Evolutionary conservation across 2,113 vertebrate genomes (phyloP).

Genomic region (Cephalopholis sonnerati): DNA sequence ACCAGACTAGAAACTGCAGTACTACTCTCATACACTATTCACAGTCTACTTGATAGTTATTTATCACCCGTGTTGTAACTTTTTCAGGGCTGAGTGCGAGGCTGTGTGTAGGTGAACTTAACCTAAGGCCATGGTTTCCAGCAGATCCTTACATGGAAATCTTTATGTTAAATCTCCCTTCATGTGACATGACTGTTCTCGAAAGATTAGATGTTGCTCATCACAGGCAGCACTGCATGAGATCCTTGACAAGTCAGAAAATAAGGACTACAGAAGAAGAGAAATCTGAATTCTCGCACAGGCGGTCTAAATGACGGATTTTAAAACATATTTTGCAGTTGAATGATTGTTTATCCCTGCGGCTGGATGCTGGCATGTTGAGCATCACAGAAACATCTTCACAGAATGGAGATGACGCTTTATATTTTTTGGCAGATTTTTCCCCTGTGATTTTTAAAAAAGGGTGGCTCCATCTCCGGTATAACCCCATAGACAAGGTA

Average conservation of each 20-base stretch:
- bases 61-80: neutral
- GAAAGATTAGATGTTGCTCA: neutral
- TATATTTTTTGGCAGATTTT: conserved; percentile 26
- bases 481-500: neutral
- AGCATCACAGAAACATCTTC: conserved; percentile 36
- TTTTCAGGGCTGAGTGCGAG: neutral
- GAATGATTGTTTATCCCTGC: conserved; percentile 63
- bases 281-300: conserved; percentile 17
- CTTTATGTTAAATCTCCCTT: neutral
- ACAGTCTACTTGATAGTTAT: neutral
- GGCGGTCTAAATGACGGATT: conserved; percentile 58
- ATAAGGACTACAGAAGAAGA: conserved; percentile 17
- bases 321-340: conserved; percentile 48
- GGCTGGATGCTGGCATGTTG: conserved; percentile 60
- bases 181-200: neutral
- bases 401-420: conserved; percentile 15
- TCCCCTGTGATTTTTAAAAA: conserved; percentile 6
- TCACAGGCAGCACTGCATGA: conserved; percentile 15
- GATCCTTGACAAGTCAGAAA: conserved; percentile 35
- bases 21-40: neutral
- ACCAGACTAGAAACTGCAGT: neutral
- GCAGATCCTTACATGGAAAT: neutral
- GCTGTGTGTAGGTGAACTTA: neutral
- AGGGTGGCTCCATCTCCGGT: neutral
- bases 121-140: neutral